phyloP scores from a whole-genome alignment of 2,888 invertebrate species.

The Aproaerema taeniolella region DNA sequence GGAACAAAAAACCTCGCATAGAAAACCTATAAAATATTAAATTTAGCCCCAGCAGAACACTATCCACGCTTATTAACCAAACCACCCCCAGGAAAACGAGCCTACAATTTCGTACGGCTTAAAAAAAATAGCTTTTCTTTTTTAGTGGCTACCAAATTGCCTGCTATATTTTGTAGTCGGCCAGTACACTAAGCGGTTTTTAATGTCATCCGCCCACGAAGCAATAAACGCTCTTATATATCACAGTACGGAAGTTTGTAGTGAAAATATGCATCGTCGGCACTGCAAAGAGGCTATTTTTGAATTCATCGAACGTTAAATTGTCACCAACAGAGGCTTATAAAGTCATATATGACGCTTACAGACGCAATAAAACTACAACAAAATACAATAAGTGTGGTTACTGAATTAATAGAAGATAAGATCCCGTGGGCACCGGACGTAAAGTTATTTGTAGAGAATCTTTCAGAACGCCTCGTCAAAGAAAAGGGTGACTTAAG shows the following conservation, averaged over 20 bases:
- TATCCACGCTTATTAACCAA: slow-evolving; percentile 12
- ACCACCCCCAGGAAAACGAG: slow-evolving; percentile 11
- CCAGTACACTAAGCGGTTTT: slow-evolving; percentile 56
- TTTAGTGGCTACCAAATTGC: slow-evolving; percentile 32
- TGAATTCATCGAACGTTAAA: not conserved
- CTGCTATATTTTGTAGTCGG: slow-evolving; percentile 36
- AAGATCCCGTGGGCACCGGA: no score
- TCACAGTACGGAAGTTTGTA: slow-evolving; percentile 30
- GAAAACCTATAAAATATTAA: no score
- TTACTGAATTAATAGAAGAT: no score
- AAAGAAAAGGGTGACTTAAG: no score
- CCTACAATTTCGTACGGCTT: slow-evolving; percentile 9
- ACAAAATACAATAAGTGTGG: no score
- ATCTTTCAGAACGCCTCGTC: no score
- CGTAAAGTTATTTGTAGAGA: no score
- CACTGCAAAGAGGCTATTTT: slow-evolving; percentile 1
- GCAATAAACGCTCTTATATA: slow-evolving; percentile 47
- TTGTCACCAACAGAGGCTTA: no score
- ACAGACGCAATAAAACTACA: no score
- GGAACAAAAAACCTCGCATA: no score
- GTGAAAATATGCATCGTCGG: slow-evolving; percentile 10
- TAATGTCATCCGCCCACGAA: slow-evolving; percentile 52
- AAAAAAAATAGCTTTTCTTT: slow-evolving; percentile 22
- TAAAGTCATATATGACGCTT: no score
- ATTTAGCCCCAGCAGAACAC: no score